These are phyloP conservation scores for Philopotamus ludificatus DNA, from an alignment of 1,140 invertebrate species.

Conservation along the genomic window DNA sequence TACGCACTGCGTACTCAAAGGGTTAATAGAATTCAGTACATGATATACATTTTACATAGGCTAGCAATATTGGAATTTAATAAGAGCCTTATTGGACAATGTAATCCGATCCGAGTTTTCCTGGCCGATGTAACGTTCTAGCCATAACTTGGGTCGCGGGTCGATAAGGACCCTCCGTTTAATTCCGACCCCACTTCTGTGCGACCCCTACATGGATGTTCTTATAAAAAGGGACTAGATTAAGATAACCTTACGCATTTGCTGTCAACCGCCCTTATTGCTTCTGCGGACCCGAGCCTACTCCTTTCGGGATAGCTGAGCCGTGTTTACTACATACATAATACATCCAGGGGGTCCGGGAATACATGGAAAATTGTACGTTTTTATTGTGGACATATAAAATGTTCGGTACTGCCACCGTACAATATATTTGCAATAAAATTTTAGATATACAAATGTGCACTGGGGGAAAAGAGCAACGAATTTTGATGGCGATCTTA, in stretches of 20 bases:
- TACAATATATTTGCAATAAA: neutral
- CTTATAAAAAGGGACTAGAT: slow-evolving; percentile 29
- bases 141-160: neutral
- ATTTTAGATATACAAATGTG: neutral
- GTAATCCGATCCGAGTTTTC: no score
- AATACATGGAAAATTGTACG: neutral
- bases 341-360: no score
- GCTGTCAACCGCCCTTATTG: slow-evolving; percentile 18
- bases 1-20: no score
- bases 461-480: no score
- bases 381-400: neutral
- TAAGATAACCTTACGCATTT: slow-evolving; percentile 19
- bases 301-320: slow-evolving; percentile 1
- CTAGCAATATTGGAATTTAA: no score
- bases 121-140: neutral
- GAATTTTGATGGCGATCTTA: no score
- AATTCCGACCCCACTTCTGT: neutral
- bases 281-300: slow-evolving; percentile 6
- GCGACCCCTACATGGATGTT: slow-evolving; percentile 5
- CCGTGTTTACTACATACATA: slow-evolving; percentile 7
- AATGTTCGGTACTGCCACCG: no score
- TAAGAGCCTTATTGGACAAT: no score
- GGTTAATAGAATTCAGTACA: no score
- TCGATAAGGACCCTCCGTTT: slow-evolving; percentile 6
- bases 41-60: no score